Percentiles rank a stretch among this genome's conserved stretches.
Evolutionary conservation across 2,888 invertebrate species (phyloP).

Genomic region (Morpho achilles): DNA sequence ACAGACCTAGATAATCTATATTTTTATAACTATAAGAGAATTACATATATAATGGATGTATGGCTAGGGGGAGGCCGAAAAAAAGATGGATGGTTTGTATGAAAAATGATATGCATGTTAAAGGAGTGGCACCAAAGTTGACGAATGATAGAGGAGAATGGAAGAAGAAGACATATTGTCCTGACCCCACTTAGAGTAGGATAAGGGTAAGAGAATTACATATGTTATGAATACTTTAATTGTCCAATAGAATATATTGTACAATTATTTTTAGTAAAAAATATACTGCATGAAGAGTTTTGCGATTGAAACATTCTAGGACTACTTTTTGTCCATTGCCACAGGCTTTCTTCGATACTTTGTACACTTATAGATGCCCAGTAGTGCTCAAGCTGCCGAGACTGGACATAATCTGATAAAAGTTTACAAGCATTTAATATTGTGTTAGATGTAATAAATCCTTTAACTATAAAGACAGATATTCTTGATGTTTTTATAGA

Average conservation of each 20-base stretch:
- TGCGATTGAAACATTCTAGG: slow-evolving; percentile 58
- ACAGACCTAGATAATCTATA: too few relatives aligned
- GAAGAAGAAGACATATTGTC: too few relatives aligned
- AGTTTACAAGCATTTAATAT: slow-evolving; percentile 41
- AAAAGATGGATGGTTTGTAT: too few relatives aligned
- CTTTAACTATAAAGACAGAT: slow-evolving; percentile 49
- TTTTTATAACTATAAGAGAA: too few relatives aligned
- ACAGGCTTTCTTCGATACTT: slow-evolving; percentile 53
- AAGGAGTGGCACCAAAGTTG: too few relatives aligned
- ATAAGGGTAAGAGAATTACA: neutral
- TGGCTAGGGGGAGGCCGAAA: too few relatives aligned
- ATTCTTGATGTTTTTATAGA: slow-evolving; percentile 52
- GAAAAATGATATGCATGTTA: too few relatives aligned
- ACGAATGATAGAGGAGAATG: too few relatives aligned
- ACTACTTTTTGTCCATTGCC: slow-evolving; percentile 50
- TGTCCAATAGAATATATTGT: slow-evolving; percentile 51
- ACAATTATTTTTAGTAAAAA: slow-evolving; percentile 44
- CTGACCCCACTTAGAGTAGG: too few relatives aligned
- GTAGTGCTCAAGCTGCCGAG: slow-evolving; percentile 46
- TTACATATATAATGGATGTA: too few relatives aligned
- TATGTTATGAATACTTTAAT: slow-evolving; percentile 58
- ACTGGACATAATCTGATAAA: slow-evolving; percentile 42
- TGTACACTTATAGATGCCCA: slow-evolving; percentile 61
- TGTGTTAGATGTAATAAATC: slow-evolving; percentile 48
- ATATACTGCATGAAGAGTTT: slow-evolving; percentile 53